These are phyloP conservation scores for Hypsibius dujardini DNA, from an alignment of 1,140 invertebrate species.

Conservation along the genomic window DNA sequence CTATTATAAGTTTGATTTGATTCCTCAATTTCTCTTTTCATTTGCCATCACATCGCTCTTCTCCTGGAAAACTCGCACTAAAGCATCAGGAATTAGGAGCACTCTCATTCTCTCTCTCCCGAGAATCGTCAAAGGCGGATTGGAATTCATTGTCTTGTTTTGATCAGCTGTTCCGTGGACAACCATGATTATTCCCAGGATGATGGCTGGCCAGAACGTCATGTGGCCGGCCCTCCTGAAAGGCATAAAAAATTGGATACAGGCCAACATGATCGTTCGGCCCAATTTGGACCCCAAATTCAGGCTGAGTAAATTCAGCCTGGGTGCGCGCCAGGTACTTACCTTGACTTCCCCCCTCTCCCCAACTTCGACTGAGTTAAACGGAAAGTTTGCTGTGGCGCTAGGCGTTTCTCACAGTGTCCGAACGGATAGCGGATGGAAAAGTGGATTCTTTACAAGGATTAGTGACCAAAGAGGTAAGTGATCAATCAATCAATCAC, in stretches of 20 bases:
- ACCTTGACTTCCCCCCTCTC: not conserved
- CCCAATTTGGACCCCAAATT: not conserved
- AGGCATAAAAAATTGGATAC: not conserved
- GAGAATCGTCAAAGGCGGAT: no score
- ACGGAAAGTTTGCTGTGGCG: no score
- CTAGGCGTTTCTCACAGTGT: conserved; percentile 6
- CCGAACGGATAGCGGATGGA: not conserved
- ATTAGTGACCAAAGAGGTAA: conserved; percentile 9
- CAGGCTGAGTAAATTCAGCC: not conserved
- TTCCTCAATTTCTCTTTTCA: no score
- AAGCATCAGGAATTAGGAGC: no score
- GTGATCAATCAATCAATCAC: no score
- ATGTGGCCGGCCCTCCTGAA: conserved; percentile 3
- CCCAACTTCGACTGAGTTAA: no score
- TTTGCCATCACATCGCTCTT: no score
- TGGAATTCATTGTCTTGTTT: no score
- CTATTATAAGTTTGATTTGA: no score
- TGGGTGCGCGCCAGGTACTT: conserved; percentile 6
- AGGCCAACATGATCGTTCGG: not conserved
- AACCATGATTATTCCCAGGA: not conserved
- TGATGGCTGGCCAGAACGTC: conserved; percentile 4
- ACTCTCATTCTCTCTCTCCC: no score
- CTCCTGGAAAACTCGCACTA: no score
- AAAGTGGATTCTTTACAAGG: conserved; percentile 2
- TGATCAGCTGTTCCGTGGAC: not conserved